These are phyloP conservation scores for Planiliza haematocheilus DNA, from an alignment of 2,113 vertebrate species.

Conservation along the genomic window DNA sequence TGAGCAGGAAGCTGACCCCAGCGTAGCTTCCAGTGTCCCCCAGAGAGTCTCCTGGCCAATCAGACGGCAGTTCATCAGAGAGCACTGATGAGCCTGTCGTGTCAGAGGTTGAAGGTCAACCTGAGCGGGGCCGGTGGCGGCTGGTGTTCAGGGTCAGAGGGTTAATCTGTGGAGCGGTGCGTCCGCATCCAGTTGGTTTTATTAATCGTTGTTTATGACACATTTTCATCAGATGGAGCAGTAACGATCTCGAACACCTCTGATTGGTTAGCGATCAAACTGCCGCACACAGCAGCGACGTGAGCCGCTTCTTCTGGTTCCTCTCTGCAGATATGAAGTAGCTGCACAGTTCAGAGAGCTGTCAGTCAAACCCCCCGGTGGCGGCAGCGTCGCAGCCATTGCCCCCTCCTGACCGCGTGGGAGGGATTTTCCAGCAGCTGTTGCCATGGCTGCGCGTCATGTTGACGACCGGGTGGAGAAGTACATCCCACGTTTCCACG, in stretches of 20 bases:
- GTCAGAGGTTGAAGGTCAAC: constrained; percentile 39
- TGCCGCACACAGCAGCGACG: too few relatives aligned
- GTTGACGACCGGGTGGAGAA: constrained; percentile 49
- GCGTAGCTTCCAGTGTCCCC: not conserved
- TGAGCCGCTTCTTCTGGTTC: not conserved
- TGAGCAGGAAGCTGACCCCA: too few relatives aligned
- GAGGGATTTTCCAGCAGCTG: constrained; percentile 60
- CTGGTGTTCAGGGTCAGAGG: constrained; percentile 20
- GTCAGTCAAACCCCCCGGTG: constrained; percentile 44
- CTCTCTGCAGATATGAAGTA: not conserved
- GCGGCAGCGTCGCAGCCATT: constrained; percentile 45
- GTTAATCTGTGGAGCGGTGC: constrained; percentile 19
- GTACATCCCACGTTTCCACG: constrained; percentile 5
- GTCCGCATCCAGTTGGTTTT: too few relatives aligned
- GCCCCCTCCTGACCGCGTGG: constrained; percentile 37
- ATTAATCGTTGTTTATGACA: too few relatives aligned
- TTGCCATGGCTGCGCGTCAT: constrained; percentile 66
- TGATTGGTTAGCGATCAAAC: too few relatives aligned
- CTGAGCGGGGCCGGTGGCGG: constrained; percentile 20
- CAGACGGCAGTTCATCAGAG: constrained; percentile 7
- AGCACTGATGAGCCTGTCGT: constrained; percentile 8
- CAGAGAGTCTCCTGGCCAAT: not conserved
- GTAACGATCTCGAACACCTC: too few relatives aligned
- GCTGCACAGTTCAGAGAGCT: constrained; percentile 26
- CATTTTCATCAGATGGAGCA: too few relatives aligned